Evolutionary conservation across 2,888 invertebrate genomes (phyloP), one percentile per base, ranked within the genome.

Genomic region (Toxonevra muliebris): DNA sequence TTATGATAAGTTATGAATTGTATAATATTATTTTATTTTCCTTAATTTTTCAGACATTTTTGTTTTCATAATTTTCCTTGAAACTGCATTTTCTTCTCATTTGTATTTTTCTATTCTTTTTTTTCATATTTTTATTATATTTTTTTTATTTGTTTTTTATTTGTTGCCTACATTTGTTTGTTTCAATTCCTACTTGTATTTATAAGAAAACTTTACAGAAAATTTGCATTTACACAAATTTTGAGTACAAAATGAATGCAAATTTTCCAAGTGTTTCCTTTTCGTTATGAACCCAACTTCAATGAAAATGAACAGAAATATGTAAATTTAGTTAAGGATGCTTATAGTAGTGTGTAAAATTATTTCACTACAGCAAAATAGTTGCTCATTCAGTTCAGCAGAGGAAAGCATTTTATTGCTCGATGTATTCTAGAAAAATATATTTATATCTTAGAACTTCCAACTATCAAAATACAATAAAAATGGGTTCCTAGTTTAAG

Each of bases 261-360:
- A 81, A 80, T 80, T 71, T 73, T 81, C 75, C 79, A 81, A 81
- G 81, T 80, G 80, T 80, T 82, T 81, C 82, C 81, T 81, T 79
- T 80, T 80, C 80, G 78, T 82, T 81, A 80, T 77, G 77, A 80
- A 78, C 69, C 67, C 70, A 54, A 80, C 79, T 80, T 79, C 73
- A 75, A 78, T 78, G 78, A 80, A 80, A 81, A 82, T 80, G 80
- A 82, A 80, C 81, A 80, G 76, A 80, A 81, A 80, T 80, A 80
- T 80, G 80, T 75, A 80, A 80, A 82, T 80, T 76, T 75, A 80
- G 77, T 74, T 79, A 76, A 78, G 75, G 75, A 77, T 71, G 69
- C 58, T 58, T 60, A 70, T 72, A 74, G 69, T 71, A 40, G 17
- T 20, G 69, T 1, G 20, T 13, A 57, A 65, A 69, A 61, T 61